phyloP scores from a whole-genome alignment of 2,113 vertebrate genomes.

The Serranochromis macrocephalus region DNA sequence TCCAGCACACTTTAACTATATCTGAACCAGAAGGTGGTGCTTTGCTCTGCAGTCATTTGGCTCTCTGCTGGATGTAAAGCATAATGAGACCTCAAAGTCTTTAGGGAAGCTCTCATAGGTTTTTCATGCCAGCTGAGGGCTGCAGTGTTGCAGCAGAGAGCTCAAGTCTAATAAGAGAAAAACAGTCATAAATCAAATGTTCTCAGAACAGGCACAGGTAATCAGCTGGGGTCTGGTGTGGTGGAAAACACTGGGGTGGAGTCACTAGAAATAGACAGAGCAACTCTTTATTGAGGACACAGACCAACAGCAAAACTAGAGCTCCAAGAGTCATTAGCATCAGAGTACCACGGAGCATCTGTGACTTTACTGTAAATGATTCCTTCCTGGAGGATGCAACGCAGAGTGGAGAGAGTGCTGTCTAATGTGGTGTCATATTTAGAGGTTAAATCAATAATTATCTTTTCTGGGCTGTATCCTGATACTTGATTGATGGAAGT shows the following conservation, averaged over 20 bases:
- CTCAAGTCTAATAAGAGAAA: neutral
- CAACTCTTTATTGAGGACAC: constrained; percentile 28
- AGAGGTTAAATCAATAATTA: neutral
- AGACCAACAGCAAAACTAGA: constrained; percentile 23
- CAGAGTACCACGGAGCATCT: neutral
- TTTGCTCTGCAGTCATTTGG: neutral
- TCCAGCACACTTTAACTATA: neutral
- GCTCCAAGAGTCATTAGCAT: neutral
- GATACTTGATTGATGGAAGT: neutral
- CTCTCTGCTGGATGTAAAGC: neutral
- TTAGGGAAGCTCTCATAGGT: neutral
- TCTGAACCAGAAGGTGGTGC: neutral
- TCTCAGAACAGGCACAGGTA: constrained; percentile 10
- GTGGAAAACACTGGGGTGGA: constrained; percentile 27
- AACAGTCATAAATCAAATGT: constrained; percentile 46
- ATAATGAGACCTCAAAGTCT: constrained; percentile 11
- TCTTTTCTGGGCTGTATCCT: neutral
- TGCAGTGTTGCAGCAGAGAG: neutral
- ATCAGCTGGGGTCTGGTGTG: constrained; percentile 21
- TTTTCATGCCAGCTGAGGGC: neutral
- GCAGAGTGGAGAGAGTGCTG: neutral
- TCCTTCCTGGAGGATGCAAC: neutral
- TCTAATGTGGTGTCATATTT: neutral
- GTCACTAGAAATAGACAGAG: constrained; percentile 41
- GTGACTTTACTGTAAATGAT: neutral